Percentiles rank a stretch among this genome's conserved stretches.
Conservation (phyloP, 2,113 vertebrate genomes). For the Sinocyclocheilus anshuiensis region DNA sequence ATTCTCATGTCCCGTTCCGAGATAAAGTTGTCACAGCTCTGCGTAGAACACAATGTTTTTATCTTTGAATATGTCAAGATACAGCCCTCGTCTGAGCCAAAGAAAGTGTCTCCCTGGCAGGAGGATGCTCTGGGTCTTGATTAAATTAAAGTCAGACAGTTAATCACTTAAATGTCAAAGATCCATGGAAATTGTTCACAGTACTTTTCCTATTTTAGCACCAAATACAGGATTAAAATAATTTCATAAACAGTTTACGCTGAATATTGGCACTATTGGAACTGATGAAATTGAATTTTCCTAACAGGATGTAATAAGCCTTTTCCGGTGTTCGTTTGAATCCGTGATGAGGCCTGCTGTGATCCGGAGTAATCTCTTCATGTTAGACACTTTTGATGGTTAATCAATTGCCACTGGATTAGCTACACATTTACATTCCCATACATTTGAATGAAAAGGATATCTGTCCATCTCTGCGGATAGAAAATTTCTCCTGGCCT, state of each 20-base stretch:
- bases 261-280: slow-evolving; percentile 19
- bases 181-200: slow-evolving; percentile 34
- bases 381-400: background rate
- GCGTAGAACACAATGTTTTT: background rate
- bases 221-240: slow-evolving; percentile 18
- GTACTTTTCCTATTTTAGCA: slow-evolving; percentile 25
- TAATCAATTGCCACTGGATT: slow-evolving; percentile 17
- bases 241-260: slow-evolving; percentile 37
- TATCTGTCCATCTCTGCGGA: slow-evolving; percentile 1
- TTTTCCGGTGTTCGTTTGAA: slow-evolving; percentile 27
- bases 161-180: slow-evolving; percentile 40
- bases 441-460: background rate
- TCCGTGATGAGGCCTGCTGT: slow-evolving; percentile 2
- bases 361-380: slow-evolving; percentile 19
- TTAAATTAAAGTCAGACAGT: slow-evolving; percentile 42
- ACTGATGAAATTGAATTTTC: slow-evolving; percentile 46
- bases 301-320: slow-evolving; percentile 18
- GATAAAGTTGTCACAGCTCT: slow-evolving; percentile 35
- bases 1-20: background rate
- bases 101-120: slow-evolving; percentile 7
- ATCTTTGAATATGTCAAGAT: background rate
- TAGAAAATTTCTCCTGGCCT: background rate
- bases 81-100: background rate
- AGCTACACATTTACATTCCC: slow-evolving; percentile 11
- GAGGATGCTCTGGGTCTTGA: background rate